These are phyloP conservation scores for Altica lythri DNA, from an alignment of 2,888 invertebrate genomes.

Conservation along the genomic window DNA sequence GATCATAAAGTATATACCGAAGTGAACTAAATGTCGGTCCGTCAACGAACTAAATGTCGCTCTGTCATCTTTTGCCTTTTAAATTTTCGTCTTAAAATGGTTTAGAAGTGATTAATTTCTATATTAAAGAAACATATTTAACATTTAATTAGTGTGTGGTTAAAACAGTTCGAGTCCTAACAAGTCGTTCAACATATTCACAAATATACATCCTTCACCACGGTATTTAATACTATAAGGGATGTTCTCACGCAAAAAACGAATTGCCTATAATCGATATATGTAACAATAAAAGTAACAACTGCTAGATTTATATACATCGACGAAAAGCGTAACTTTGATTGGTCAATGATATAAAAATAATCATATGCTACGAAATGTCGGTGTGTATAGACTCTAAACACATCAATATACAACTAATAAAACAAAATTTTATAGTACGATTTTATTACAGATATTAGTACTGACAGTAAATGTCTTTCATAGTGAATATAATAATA, in stretches of 20 bases:
- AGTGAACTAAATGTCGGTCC: too few relatives aligned
- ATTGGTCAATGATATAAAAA: conserved; percentile 60
- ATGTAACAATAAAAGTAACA: conserved; percentile 57
- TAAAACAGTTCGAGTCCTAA: conserved; percentile 42
- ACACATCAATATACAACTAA: conserved; percentile 33
- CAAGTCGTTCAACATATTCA: conserved; percentile 53
- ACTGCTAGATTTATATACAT: conserved; percentile 58
- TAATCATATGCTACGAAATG: conserved; percentile 53
- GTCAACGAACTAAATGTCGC: too few relatives aligned
- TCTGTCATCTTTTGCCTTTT: too few relatives aligned
- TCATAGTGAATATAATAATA: too few relatives aligned
- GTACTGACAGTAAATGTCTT: too few relatives aligned
- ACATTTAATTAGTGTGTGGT: too few relatives aligned
- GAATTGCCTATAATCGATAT: conserved; percentile 47
- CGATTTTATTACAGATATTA: too few relatives aligned
- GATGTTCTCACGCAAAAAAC: conserved; percentile 50
- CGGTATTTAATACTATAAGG: conserved; percentile 53
- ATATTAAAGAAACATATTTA: too few relatives aligned
- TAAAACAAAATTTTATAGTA: too few relatives aligned
- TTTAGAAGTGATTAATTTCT: too few relatives aligned
- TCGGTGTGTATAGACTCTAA: conserved; percentile 41
- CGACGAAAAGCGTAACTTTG: conserved; percentile 58
- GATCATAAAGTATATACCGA: too few relatives aligned
- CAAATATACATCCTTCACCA: conserved; percentile 59
- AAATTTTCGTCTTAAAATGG: too few relatives aligned